These are phyloP conservation scores for Epizoanthus illoricatus DNA, from an alignment of 92 coral and sea anemone genomes.

Conservation along the genomic window DNA sequence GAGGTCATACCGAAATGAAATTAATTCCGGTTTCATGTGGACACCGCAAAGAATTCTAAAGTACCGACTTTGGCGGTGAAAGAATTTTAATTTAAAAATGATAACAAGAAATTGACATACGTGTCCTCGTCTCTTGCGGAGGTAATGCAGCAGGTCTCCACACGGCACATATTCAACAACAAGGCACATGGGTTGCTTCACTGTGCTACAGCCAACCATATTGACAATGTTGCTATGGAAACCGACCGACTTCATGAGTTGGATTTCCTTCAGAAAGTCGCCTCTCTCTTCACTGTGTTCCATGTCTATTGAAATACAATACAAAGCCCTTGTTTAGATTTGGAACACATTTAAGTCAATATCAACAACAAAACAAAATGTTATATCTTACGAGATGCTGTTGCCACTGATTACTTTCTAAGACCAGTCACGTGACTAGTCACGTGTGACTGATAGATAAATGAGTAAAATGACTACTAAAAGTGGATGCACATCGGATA, in stretches of 20 bases:
- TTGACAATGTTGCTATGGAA: conserved; percentile 40
- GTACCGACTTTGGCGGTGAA: no score
- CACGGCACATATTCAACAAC: conserved; percentile 28
- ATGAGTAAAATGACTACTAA: no score
- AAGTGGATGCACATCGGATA: no score
- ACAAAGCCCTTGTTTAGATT: no score
- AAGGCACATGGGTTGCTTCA: conserved; percentile 30
- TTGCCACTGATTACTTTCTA: no score
- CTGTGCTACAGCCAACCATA: conserved; percentile 29
- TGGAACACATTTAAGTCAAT: no score
- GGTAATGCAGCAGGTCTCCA: conserved; percentile 29
- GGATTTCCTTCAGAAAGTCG: conserved; percentile 31
- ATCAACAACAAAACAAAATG: no score
- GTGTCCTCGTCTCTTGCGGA: conserved; percentile 29
- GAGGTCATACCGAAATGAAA: no score
- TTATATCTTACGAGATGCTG: no score
- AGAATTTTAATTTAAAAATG: background rate
- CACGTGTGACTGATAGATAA: no score
- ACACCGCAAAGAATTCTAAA: background rate
- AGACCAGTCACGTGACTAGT: no score
- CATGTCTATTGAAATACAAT: background rate
- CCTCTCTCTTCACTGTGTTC: conserved; percentile 31
- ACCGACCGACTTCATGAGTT: conserved; percentile 39
- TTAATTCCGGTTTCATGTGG: background rate
- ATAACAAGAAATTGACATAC: conserved; percentile 5